These are phyloP conservation scores for Urocyon cinereoargenteus DNA, from an alignment of 2,797 vertebrate genomes.

Conservation along the genomic window DNA sequence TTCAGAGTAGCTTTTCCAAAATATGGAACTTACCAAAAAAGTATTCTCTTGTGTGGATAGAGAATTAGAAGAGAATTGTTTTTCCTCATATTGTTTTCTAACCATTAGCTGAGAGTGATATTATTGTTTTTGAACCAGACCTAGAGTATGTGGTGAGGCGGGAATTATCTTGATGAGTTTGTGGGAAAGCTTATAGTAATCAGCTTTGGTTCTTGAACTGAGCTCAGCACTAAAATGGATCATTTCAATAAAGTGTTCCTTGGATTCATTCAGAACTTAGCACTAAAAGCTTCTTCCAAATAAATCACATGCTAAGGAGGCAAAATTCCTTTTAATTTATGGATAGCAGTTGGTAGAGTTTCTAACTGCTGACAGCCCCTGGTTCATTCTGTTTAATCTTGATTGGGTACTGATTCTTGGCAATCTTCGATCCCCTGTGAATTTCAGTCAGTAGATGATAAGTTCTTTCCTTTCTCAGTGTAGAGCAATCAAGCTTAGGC, in stretches of 20 bases:
- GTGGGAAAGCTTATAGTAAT: conserved; percentile 1
- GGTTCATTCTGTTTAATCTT: neutral
- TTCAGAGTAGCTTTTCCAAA: conserved; percentile 12
- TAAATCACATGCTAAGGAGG: conserved; percentile 58
- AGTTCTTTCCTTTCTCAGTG: conserved; percentile 1
- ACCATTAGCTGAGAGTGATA: neutral
- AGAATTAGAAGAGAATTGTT: neutral
- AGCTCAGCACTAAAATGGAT: conserved; percentile 20
- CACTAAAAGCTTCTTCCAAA: conserved; percentile 48
- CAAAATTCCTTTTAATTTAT: conserved; percentile 60
- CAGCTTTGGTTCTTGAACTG: conserved; percentile 35
- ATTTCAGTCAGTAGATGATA: conserved; percentile 36
- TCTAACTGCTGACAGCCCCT: conserved; percentile 4
- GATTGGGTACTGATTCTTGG: conserved; percentile 43
- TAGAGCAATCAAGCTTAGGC: conserved; percentile 17
- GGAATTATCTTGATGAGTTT: neutral
- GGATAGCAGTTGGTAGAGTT: neutral
- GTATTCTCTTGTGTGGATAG: neutral
- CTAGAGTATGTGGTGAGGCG: neutral
- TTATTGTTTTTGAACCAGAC: neutral
- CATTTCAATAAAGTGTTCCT: conserved; percentile 26
- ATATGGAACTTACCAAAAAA: conserved; percentile 20
- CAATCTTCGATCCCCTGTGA: neutral
- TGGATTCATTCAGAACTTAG: conserved; percentile 49
- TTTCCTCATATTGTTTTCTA: neutral